phyloP scores from a whole-genome alignment of 1,140 invertebrate species.

The Macrosteles quadrilineatus region DNA sequence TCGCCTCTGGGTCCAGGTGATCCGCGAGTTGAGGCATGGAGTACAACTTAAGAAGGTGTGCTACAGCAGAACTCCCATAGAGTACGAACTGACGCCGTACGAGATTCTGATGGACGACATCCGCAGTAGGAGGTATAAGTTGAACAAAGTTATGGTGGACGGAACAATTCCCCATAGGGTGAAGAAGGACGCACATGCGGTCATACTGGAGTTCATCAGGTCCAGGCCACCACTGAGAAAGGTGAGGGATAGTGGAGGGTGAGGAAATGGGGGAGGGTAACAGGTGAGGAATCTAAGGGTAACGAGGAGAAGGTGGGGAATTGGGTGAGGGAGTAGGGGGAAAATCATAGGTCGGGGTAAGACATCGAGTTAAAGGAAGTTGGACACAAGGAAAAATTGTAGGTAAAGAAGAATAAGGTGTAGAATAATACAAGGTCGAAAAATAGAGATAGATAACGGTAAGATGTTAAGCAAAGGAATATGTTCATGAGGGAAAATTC shows the following conservation, averaged over 20 bases:
- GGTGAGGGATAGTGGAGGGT: slow-evolving; percentile 64
- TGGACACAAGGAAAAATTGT: too few relatives aligned
- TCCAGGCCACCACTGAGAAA: slow-evolving; percentile 91
- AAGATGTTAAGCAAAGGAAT: too few relatives aligned
- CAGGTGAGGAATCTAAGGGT: slow-evolving; percentile 27
- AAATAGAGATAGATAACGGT: too few relatives aligned
- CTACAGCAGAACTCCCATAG: slow-evolving; percentile 67
- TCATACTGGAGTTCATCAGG: slow-evolving; percentile 95
- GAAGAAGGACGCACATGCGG: slow-evolving; percentile 91
- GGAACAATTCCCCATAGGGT: slow-evolving; percentile 78
- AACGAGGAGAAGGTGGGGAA: not conserved
- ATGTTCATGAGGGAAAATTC: too few relatives aligned
- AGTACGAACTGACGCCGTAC: slow-evolving; percentile 95
- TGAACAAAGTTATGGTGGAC: slow-evolving; percentile 78
- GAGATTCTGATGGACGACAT: slow-evolving; percentile 98
- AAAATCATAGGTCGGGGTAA: not conserved
- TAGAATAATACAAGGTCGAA: too few relatives aligned
- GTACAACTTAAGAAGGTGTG: slow-evolving; percentile 92
- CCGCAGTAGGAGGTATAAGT: slow-evolving; percentile 79
- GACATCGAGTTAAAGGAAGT: too few relatives aligned
- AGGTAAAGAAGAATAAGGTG: too few relatives aligned
- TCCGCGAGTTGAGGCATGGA: slow-evolving; percentile 78
- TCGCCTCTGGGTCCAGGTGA: slow-evolving; percentile 95
- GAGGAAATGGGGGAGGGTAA: too few relatives aligned
- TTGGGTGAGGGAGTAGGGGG: slow-evolving; percentile 20